Evolutionary conservation across 2,113 vertebrate species (phyloP), one percentile per base, ranked within the genome.

Genomic region (Heterochromis multidens): DNA sequence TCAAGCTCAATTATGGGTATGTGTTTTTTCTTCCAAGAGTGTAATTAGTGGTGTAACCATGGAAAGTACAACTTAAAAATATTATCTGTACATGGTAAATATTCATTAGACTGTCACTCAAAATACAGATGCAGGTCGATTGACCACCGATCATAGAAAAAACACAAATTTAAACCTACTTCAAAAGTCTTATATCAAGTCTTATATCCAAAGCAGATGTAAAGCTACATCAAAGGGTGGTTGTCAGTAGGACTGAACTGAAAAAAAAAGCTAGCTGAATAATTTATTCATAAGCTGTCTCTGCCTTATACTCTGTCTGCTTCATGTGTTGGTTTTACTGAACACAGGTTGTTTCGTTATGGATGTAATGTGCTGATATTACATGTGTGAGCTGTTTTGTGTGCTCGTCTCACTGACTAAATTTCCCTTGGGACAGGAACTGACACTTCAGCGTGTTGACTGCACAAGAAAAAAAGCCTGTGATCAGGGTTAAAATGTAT

Each of bases 31-130:
- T 74, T 74, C 70, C 46, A 31, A 5, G 2, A 54, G 70, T 83
- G 67, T 57, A 87, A 85, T 88, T 87, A 87, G 79, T 54, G 25
- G 46, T 9, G 70, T n/a, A 54, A 54, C 70, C 46, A 33, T 70
- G 77, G 61, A 87, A 90, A 84, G 84, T 87, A 77, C 77, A 25
- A 67, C 70, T 74, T 74, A 54, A 54, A 54, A 74, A 49, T 70
- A 37, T 81, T 78, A 84, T 86, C 72, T 79, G 19, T 76, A 84
- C 46, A 67, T 82, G 67, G 72, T 16, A 67, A 82, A 79, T 82
- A 79, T 77, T 80, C 81, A 70, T 80, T 60, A 82, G 59, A 10
- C 83, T 90, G 83, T 82, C 86, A 81, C 49, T 88, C 83, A 92
- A 80, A 86, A 25, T 76, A 31, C 70, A 54, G 11, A 74, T 54